These are phyloP conservation scores for Sebastes ruberrimus DNA, from an alignment of 2,797 vertebrate species.

Conservation along the genomic window DNA sequence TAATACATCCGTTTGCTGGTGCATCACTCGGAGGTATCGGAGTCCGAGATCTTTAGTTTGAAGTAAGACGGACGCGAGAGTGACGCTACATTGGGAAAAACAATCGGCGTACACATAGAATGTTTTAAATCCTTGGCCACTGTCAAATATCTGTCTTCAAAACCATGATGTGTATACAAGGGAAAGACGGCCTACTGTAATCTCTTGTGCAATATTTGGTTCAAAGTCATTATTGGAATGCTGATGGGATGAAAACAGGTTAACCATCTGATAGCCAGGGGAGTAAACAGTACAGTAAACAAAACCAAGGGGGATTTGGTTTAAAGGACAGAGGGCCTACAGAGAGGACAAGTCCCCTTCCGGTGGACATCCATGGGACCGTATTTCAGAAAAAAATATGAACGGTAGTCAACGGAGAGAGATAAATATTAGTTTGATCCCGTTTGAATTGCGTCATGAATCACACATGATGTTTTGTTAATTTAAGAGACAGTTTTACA, in stretches of 20 bases:
- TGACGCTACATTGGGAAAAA: conserved; percentile 39
- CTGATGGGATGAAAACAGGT: conserved; percentile 54
- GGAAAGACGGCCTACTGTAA: conserved; percentile 48
- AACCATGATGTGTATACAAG: conserved; percentile 37
- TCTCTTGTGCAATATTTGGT: conserved; percentile 79
- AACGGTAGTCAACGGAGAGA: too few relatives aligned
- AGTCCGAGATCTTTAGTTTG: conserved; percentile 51
- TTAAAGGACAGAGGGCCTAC: conserved; percentile 23
- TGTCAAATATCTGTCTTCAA: conserved; percentile 47
- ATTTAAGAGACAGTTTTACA: too few relatives aligned
- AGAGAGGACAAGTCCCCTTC: too few relatives aligned
- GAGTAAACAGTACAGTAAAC: conserved; percentile 75
- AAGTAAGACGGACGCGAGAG: conserved; percentile 48
- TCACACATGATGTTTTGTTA: too few relatives aligned
- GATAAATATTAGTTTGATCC: too few relatives aligned
- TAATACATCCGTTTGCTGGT: conserved; percentile 67
- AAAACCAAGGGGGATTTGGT: conserved; percentile 48
- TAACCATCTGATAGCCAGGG: conserved; percentile 39
- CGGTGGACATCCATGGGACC: too few relatives aligned
- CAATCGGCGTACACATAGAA: conserved; percentile 25
- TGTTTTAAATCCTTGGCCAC: conserved; percentile 58
- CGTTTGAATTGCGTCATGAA: too few relatives aligned
- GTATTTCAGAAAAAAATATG: too few relatives aligned
- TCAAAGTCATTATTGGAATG: conserved; percentile 77
- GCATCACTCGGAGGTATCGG: conserved; percentile 67